phyloP scores from a whole-genome alignment of 2,113 vertebrate genomes.

The Pterocles burchelli region DNA sequence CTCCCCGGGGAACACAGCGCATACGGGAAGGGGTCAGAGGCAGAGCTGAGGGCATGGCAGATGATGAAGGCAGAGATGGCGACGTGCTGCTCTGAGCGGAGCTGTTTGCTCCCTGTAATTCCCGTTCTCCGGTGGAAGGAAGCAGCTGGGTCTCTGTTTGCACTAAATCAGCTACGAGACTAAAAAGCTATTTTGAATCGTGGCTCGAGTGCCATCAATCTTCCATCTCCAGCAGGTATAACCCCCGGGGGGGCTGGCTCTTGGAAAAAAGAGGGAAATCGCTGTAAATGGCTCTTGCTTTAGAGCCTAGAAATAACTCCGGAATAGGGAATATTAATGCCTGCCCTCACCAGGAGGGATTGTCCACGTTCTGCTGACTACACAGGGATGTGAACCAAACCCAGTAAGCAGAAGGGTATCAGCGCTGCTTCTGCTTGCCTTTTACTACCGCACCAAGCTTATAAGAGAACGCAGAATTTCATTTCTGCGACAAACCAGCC shows the following conservation, averaged over 20 bases:
- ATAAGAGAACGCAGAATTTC: fast-evolving
- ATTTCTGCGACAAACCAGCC: neutral
- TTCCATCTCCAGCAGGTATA: neutral
- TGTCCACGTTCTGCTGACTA: neutral
- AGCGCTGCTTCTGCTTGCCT: neutral
- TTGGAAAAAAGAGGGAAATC: neutral
- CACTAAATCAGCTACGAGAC: neutral
- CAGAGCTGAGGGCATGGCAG: neutral
- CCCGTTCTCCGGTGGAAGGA: neutral
- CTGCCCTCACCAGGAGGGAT: neutral
- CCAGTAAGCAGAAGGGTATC: neutral
- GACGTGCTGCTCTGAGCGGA: neutral
- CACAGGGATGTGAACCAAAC: neutral
- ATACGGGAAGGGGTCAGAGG: neutral
- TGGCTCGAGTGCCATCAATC: neutral
- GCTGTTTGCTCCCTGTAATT: fast-evolving
- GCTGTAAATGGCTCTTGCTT: neutral
- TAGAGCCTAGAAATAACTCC: neutral
- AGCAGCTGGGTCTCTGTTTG: neutral
- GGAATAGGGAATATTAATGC: neutral
- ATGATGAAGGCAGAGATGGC: neutral
- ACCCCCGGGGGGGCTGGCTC: neutral
- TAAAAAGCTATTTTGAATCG: neutral
- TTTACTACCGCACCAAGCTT: fast-evolving
- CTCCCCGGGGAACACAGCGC: neutral